Percentiles rank a stretch among this genome's conserved stretches.
Conservation (phyloP, 2,888 invertebrate genomes). For the Aphrophora alni region DNA sequence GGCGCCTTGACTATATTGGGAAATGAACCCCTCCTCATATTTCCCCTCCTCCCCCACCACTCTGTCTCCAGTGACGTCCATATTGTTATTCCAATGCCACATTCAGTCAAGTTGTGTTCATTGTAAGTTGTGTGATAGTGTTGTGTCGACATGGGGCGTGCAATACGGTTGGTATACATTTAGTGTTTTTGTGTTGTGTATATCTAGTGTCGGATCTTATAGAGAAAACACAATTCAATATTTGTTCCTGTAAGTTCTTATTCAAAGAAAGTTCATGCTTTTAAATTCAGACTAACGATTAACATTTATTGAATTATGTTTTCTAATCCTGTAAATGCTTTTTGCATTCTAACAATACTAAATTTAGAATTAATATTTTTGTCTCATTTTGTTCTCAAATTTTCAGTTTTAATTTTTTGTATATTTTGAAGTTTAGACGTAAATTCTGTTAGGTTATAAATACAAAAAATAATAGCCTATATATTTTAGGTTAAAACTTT, state of each 20-base stretch:
- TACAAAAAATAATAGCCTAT: no score
- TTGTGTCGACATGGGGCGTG: background rate
- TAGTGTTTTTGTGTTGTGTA: background rate
- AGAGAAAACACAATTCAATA: background rate
- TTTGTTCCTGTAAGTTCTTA: background rate
- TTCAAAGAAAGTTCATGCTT: background rate
- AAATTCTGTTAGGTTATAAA: no score
- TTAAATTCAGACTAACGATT: background rate
- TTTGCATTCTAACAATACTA: background rate
- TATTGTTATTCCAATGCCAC: background rate
- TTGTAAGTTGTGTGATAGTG: background rate
- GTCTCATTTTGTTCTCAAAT: no score
- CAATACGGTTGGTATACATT: background rate
- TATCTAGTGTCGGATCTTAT: background rate
- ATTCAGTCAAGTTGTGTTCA: background rate
- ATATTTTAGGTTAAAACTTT: no score
- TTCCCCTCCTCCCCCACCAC: background rate
- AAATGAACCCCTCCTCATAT: background rate
- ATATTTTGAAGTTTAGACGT: no score
- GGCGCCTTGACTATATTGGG: background rate
- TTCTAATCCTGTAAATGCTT: background rate
- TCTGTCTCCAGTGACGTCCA: background rate
- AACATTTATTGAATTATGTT: background rate
- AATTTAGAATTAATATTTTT: background rate
- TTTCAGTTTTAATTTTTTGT: no score